A percentile compares a stretch with the other conserved stretches of the same genome.
Conservation (phyloP, 2,113 vertebrate genomes). For the Brienomyrus longianalis region DNA sequence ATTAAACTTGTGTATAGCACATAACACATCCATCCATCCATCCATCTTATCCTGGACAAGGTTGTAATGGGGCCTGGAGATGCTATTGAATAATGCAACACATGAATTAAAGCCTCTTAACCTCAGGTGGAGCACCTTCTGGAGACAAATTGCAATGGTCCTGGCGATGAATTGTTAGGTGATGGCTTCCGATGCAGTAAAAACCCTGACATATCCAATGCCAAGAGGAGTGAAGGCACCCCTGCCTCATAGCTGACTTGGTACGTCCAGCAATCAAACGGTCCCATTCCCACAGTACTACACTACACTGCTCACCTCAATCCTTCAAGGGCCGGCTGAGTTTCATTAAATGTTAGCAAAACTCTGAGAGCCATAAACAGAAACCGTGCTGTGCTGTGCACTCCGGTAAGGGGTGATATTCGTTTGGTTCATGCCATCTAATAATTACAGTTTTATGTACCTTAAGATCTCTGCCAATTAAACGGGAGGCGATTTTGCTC, state of each 20-base stretch:
- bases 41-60: background rate
- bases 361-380: background rate
- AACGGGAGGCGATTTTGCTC: background rate
- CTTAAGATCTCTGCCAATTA: background rate
- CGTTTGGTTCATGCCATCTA: background rate
- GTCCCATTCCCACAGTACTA: background rate
- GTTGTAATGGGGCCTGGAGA: background rate
- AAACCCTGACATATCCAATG: background rate
- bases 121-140: background rate
- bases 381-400: background rate
- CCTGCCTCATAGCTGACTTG: background rate
- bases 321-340: background rate
- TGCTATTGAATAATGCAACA: background rate
- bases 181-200: background rate
- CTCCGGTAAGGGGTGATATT: background rate
- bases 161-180: background rate
- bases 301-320: background rate
- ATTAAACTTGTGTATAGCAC: background rate
- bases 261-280: background rate
- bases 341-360: slow-evolving; percentile 12
- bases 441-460: background rate
- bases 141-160: background rate
- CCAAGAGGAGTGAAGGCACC: background rate
- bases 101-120: background rate
- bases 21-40: background rate